These are phyloP conservation scores for Hypercompe scribonia DNA, from an alignment of 2,888 invertebrate species.

Conservation along the genomic window DNA sequence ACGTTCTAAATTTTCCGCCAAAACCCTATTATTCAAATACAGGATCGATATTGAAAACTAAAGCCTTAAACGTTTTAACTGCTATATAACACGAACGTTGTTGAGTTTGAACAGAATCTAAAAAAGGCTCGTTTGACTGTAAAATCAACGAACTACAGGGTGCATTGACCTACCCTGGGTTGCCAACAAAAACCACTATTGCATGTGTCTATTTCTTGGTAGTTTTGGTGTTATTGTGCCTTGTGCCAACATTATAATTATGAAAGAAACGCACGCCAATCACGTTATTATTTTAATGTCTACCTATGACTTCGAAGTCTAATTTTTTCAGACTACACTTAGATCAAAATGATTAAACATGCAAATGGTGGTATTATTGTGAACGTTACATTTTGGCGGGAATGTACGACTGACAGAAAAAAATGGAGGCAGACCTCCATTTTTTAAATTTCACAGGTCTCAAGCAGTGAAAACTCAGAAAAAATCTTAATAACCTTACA, in stretches of 20 bases:
- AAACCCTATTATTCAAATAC: not conserved
- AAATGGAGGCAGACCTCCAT: no score
- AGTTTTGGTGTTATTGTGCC: not conserved
- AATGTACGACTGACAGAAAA: not conserved
- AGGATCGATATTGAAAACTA: not conserved
- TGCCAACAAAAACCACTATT: slow-evolving; percentile 53
- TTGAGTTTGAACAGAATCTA: slow-evolving; percentile 27
- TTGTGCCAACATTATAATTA: slow-evolving; percentile 3
- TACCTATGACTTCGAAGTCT: not conserved
- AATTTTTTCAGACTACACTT: not conserved
- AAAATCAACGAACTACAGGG: slow-evolving; percentile 44
- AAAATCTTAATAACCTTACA: not conserved
- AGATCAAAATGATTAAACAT: not conserved
- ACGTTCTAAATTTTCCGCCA: not conserved
- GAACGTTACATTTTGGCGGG: not conserved
- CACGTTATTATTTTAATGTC: not conserved
- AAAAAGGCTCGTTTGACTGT: slow-evolving; percentile 41
- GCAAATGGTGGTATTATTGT: not conserved
- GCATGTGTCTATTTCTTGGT: slow-evolving; percentile 46
- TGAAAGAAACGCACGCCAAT: not conserved
- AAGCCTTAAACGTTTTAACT: not conserved
- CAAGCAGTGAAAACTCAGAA: not conserved
- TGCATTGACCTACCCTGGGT: slow-evolving; percentile 51
- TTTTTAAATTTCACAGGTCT: no score
- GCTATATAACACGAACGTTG: not conserved